phyloP scores from a whole-genome alignment of 2,888 invertebrate species.

The Alloplasta piceator region DNA sequence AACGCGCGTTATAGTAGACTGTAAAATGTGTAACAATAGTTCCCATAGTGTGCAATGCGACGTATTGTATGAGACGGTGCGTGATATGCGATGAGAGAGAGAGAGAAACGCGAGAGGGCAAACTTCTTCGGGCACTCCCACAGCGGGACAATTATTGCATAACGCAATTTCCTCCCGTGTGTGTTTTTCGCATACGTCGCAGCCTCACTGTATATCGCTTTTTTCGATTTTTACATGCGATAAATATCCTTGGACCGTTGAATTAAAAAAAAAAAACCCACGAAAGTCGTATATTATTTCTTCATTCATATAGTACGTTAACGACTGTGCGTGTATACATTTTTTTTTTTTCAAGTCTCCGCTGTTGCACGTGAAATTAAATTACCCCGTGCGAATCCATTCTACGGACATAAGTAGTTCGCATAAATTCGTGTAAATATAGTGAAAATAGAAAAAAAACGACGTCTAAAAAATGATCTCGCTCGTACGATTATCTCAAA shows the following conservation, averaged over 20 bases:
- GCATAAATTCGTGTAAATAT: no score
- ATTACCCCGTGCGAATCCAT: conserved; percentile 23
- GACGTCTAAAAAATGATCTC: no score
- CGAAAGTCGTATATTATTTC: conserved; percentile 40
- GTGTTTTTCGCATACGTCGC: conserved; percentile 72
- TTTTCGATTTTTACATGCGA: conserved; percentile 53
- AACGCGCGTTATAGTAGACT: conserved; percentile 78
- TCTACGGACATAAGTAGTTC: not conserved
- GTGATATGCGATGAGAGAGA: conserved; percentile 23
- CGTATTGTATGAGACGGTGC: conserved; percentile 74
- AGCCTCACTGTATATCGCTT: conserved; percentile 22
- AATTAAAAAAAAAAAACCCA: not conserved
- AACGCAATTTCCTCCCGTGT: conserved; percentile 81
- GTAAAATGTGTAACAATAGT: conserved; percentile 83
- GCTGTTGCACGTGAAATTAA: conserved; percentile 22
- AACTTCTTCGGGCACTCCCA: conserved; percentile 79
- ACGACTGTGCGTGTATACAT: conserved; percentile 1
- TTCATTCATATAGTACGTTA: conserved; percentile 50
- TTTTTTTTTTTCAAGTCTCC: conserved; percentile 41
- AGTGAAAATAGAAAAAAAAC: no score
- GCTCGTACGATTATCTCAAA: no score
- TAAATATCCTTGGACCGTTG: conserved; percentile 44
- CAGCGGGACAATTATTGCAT: conserved; percentile 82
- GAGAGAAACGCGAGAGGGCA: conserved; percentile 25
- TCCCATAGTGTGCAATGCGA: conserved; percentile 81